Evolutionary conservation across 1,140 invertebrate species (phyloP).

Genomic region (Drosophila rhopaloa): DNA sequence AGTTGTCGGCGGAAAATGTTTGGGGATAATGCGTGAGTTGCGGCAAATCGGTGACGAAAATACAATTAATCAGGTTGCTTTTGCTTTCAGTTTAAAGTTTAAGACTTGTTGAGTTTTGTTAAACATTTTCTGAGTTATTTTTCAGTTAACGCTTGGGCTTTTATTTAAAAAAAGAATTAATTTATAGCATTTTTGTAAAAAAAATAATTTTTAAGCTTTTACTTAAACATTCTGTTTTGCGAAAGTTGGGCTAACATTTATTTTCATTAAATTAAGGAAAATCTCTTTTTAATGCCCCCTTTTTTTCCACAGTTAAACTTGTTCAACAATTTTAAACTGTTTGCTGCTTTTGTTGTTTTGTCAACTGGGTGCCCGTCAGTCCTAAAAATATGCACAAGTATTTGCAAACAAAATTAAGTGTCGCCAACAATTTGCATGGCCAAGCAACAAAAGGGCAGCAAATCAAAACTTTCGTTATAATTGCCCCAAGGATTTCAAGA

Average conservation of each 20-base stretch:
- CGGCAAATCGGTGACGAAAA: conserved; percentile 28
- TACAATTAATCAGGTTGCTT: conserved; percentile 13
- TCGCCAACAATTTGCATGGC: conserved; percentile 68
- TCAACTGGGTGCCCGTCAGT: conserved; percentile 51
- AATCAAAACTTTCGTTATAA: conserved; percentile 42
- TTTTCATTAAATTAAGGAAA: conserved; percentile 1
- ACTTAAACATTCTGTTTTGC: background rate
- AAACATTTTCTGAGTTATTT: background rate
- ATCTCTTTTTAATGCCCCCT: background rate
- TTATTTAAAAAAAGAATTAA: too few species aligned
- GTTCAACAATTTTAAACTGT: conserved; percentile 40
- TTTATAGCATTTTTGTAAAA: too few species aligned
- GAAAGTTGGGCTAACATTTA: conserved; percentile 20
- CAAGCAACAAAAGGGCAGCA: conserved; percentile 43
- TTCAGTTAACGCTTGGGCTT: too few species aligned
- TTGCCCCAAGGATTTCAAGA: conserved; percentile 14
- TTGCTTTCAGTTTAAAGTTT: background rate
- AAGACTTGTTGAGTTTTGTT: background rate
- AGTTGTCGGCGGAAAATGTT: background rate
- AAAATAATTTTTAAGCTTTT: too few species aligned
- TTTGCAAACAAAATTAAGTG: conserved; percentile 76
- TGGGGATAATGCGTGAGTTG: conserved; percentile 3
- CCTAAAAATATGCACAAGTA: conserved; percentile 70
- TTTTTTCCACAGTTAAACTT: conserved; percentile 31
- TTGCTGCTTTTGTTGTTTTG: conserved; percentile 31